Evolutionary conservation across 2,888 invertebrate species (phyloP).

Genomic region (Cyrtodaria siliqua): DNA sequence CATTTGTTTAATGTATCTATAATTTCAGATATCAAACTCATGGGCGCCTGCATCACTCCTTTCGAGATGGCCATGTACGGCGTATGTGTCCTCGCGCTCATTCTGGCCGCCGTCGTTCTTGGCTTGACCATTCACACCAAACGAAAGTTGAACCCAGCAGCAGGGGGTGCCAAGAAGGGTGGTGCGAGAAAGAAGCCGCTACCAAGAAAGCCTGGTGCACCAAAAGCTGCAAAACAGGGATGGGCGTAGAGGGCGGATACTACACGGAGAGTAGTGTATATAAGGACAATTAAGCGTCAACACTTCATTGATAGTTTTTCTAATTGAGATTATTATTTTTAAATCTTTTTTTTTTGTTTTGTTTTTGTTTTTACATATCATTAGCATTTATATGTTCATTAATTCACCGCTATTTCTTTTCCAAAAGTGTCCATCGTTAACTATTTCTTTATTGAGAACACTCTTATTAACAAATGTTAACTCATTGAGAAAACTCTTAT

Average conservation of each 20-base stretch:
- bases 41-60: conserved; percentile 33
- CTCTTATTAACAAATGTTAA: too few relatives aligned
- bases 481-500: too few relatives aligned
- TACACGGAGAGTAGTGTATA: too few relatives aligned
- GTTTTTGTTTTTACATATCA: too few relatives aligned
- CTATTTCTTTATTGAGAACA: too few relatives aligned
- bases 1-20: neutral
- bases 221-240: conserved; percentile 65
- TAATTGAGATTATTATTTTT: too few relatives aligned
- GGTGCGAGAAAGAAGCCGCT: conserved; percentile 9
- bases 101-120: conserved; percentile 43
- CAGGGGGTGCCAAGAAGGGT: conserved; percentile 9
- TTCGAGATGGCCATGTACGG: conserved; percentile 47
- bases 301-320: too few relatives aligned
- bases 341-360: too few relatives aligned
- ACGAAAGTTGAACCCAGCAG: conserved; percentile 15
- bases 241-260: conserved; percentile 54
- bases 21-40: conserved; percentile 35
- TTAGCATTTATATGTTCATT: too few relatives aligned
- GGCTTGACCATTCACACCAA: conserved; percentile 41
- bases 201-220: conserved; percentile 14
- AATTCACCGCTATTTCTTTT: too few relatives aligned
- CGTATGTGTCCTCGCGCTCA: conserved; percentile 41
- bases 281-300: too few relatives aligned
- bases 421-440: too few relatives aligned